Evolutionary conservation across 2,797 vertebrate genomes (phyloP), one percentile per base, ranked within the genome.

Genomic region (Carapus acus): DNA sequence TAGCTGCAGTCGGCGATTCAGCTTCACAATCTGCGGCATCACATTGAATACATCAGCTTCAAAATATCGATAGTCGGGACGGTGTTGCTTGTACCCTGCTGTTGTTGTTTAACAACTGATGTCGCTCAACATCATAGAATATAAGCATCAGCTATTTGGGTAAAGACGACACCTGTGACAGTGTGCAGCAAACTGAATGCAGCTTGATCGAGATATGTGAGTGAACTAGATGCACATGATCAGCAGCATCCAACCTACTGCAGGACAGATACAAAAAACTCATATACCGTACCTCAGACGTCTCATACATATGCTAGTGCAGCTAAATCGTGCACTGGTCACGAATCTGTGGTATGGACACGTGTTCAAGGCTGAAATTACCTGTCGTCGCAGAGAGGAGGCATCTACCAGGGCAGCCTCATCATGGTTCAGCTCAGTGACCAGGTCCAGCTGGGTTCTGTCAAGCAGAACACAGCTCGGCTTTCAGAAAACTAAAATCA

Each of bases 1-100:
- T 58, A 96, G 89, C 45, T 95, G 94, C 4, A 98, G 91, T 19
- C 94, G 91, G 17, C 94, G 90, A 76, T 98, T 98, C 65, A 98
- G 86, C 80, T 98, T 98, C 80, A 98, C 92, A 71, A 98, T 97
- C 96, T 98, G 80, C 65, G 47, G 7, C 18, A 54, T 65, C 39
- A 53, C 6, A 33, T 24, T 41, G 34, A 42, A 24, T 22, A 49
- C 4, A 36, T 11, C 34, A n/a, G n/a, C n/a, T n/a, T n/a, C n/a
- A n/a, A n/a, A n/a, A n/a, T n/a, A n/a, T n/a, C n/a, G n/a, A n/a
- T n/a, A n/a, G n/a, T n/a, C n/a, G n/a, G n/a, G n/a, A n/a, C n/a
- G n/a, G n/a, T n/a, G n/a, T n/a, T n/a, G n/a, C n/a, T n/a, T n/a
- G n/a, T n/a, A n/a, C n/a, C n/a, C n/a, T n/a, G n/a, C n/a, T n/a